Base-by-base conservation (phyloP, 2,797 vertebrate genomes). In the Bradypodion ventrale region DNA sequence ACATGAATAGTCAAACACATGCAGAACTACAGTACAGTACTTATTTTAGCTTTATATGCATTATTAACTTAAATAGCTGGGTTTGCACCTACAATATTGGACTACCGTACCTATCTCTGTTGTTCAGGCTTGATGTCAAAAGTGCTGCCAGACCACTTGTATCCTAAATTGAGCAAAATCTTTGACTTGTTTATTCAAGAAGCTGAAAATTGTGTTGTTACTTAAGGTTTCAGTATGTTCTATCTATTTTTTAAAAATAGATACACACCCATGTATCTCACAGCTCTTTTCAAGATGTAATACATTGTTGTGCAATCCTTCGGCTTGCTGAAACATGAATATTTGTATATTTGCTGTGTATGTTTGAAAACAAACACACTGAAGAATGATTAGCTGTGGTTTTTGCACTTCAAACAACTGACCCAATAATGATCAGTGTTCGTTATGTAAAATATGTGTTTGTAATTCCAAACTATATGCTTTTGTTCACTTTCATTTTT, bases 151-250 rank as follows among this genome's bases (percentile, higher is more conserved):
- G 37, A 46, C 49, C 87, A 44, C 84, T 49, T 89, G 75, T 56
- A 15, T 56, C 88, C 77, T 85, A 27, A 32, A 84, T 80, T 75
- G 77, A 85, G 77, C 81, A 82, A 76, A 79, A 0, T 12, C 76
- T 91, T 86, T 89, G 44, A 84, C 27, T 84, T 66, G 83, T 56
- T 92, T 75, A 77, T 93, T 94, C 80, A 87, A 92, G 73, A 65
- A 86, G 7, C 72, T 68, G 74, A 70, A 37, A 89, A 90, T 81
- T 4, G 0, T 40, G 13, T 75, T 68, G 4, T 78, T 92, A 91
- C 91, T 89, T 82, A 91, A 87, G 65, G 86, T 19, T 90, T 78
- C 90, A 89, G 80, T 80, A 83, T 73, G 65, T 86, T 5, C 15
- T 90, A 35, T 82, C 15, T 90, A 35, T 82, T 80, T 85, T 74